These are phyloP conservation scores for Corythornis vintsioides DNA, from an alignment of 2,113 vertebrate genomes.

Conservation along the genomic window DNA sequence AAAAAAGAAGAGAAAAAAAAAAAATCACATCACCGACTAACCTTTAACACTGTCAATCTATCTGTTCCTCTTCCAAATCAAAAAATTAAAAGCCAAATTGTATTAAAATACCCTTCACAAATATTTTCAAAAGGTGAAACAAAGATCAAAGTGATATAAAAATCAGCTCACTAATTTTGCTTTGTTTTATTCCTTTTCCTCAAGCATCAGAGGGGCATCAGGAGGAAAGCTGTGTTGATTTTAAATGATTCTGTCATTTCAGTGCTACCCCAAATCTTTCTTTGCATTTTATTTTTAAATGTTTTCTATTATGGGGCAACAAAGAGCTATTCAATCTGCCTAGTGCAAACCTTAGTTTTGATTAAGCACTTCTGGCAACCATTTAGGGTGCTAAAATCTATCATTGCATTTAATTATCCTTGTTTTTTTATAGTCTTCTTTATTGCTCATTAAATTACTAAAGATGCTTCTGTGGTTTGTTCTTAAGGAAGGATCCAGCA, in stretches of 20 bases:
- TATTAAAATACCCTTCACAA: neutral
- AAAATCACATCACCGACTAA: neutral
- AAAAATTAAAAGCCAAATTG: neutral
- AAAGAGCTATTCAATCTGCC: slow-evolving; percentile 48
- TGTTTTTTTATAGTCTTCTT: slow-evolving; percentile 28
- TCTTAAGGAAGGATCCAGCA: slow-evolving; percentile 35
- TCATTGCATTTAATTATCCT: slow-evolving; percentile 54
- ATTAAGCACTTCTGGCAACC: slow-evolving; percentile 57
- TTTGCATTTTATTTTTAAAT: slow-evolving; percentile 27
- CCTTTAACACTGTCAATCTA: neutral
- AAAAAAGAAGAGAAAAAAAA: neutral
- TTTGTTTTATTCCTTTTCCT: slow-evolving; percentile 3
- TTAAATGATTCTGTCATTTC: neutral
- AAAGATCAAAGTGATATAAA: slow-evolving; percentile 4
- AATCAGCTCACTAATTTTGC: neutral
- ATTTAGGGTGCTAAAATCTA: slow-evolving; percentile 57
- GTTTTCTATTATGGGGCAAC: slow-evolving; percentile 36
- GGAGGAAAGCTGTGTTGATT: neutral
- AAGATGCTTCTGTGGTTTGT: slow-evolving; percentile 47
- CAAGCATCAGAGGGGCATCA: neutral
- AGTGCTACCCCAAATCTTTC: neutral
- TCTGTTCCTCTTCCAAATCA: neutral
- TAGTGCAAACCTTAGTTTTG: slow-evolving; percentile 51
- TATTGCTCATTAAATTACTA: slow-evolving; percentile 61
- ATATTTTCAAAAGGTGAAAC: slow-evolving; percentile 27